Conservation (phyloP, 2,113 vertebrate species). For the Cyprinus carpio region DNA sequence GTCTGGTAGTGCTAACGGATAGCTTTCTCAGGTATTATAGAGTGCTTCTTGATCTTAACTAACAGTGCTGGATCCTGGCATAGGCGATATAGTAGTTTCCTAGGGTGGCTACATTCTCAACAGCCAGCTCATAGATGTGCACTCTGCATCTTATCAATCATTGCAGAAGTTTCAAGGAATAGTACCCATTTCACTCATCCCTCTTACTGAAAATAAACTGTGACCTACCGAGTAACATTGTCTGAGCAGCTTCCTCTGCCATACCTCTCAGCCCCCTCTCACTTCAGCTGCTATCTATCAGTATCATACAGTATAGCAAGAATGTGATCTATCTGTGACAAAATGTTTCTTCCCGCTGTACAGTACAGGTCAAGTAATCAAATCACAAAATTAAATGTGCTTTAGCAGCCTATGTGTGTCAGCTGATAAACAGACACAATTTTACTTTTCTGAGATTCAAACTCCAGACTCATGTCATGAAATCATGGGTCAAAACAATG, state of each 20-base stretch:
- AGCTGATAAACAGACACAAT: background rate
- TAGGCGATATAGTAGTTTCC: background rate
- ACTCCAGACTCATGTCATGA: background rate
- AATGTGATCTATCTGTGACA: background rate
- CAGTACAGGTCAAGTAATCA: background rate
- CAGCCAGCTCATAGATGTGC: background rate
- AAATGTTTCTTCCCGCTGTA: background rate
- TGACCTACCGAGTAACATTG: background rate
- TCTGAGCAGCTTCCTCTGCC: background rate
- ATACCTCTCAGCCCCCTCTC: background rate
- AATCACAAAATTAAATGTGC: background rate
- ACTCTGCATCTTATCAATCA: background rate
- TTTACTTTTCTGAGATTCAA: background rate
- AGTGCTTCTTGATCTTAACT: background rate
- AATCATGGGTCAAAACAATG: too few relatives aligned
- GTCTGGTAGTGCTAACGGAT: background rate
- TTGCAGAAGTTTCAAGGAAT: background rate
- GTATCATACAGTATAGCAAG: background rate
- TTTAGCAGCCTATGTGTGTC: background rate
- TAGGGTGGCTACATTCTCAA: background rate
- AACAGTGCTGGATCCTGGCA: background rate
- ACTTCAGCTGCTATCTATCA: background rate
- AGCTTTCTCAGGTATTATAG: background rate
- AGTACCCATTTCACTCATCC: background rate
- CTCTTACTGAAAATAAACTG: conserved; percentile 14